A percentile compares a stretch with the other conserved stretches of the same genome.
These are phyloP conservation scores for Mesoclemmys tuberculata DNA, from an alignment of 2,113 vertebrate species.

Conservation along the genomic window DNA sequence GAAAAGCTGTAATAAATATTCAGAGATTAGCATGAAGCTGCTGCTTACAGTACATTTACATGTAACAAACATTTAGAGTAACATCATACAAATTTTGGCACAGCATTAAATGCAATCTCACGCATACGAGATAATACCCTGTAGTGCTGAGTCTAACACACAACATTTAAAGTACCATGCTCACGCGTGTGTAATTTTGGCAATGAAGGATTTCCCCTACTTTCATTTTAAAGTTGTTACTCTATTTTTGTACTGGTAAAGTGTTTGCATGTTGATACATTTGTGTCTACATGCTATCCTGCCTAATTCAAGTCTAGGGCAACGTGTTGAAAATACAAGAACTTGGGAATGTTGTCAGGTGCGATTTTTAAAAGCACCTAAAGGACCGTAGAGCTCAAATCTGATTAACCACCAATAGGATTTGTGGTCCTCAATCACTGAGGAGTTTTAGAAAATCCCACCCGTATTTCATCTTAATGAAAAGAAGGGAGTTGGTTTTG, in stretches of 20 bases:
- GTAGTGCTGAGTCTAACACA: constrained; percentile 18
- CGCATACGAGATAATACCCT: background rate
- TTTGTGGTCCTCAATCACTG: background rate
- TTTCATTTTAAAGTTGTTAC: background rate
- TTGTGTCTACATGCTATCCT: no score
- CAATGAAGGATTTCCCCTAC: background rate
- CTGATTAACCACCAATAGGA: background rate
- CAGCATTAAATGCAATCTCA: background rate
- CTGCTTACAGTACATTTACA: constrained; percentile 8
- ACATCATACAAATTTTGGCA: background rate
- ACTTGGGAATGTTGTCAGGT: background rate
- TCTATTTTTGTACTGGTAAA: background rate
- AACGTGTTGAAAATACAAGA: constrained; percentile 1
- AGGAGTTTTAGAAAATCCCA: background rate
- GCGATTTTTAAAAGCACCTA: background rate
- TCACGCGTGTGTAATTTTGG: constrained; percentile 1
- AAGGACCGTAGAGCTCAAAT: background rate
- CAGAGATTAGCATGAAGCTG: constrained; percentile 14
- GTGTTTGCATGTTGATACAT: background rate
- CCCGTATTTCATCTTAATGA: background rate
- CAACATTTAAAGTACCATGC: background rate
- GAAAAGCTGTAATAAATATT: constrained; percentile 6
- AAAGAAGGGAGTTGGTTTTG: background rate
- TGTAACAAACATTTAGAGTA: background rate
- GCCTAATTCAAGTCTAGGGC: background rate